phyloP scores from a whole-genome alignment of 1,140 invertebrate genomes.

The Megathymus violae region DNA sequence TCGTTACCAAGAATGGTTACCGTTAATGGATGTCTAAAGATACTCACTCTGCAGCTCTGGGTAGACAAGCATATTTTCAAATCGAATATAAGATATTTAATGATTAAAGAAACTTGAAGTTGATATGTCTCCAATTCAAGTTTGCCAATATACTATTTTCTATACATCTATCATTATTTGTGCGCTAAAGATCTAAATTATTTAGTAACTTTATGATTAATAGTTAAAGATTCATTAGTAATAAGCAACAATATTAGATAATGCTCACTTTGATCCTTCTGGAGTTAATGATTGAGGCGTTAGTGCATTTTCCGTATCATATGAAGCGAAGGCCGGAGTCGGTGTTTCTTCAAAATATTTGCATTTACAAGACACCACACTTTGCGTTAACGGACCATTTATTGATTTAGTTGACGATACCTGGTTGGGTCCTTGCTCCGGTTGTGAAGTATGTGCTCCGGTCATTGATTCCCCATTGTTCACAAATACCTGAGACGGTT shows the following conservation, averaged over 20 bases:
- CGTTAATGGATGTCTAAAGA: no score
- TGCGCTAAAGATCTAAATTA: neutral
- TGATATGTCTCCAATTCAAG: no score
- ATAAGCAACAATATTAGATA: neutral
- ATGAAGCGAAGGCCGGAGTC: neutral
- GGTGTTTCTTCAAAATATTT: neutral
- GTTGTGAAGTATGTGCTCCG: no score
- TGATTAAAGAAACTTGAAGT: no score
- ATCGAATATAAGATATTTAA: no score
- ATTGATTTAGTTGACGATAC: neutral
- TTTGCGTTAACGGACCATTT: neutral
- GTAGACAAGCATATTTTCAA: no score
- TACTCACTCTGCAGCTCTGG: no score
- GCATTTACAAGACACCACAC: conserved; percentile 6
- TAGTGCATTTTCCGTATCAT: neutral
- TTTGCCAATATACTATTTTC: no score
- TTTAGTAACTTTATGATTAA: neutral
- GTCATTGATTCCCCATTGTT: neutral
- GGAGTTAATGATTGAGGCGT: neutral
- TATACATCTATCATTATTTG: no score
- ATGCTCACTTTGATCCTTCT: conserved; percentile 1
- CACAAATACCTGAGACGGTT: neutral
- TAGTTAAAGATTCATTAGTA: neutral
- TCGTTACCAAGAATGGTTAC: no score
- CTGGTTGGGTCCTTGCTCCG: conserved; percentile 1